These are phyloP conservation scores for Prionchulus punctatus DNA, from an alignment of 2,888 invertebrate species.

Conservation along the genomic window DNA sequence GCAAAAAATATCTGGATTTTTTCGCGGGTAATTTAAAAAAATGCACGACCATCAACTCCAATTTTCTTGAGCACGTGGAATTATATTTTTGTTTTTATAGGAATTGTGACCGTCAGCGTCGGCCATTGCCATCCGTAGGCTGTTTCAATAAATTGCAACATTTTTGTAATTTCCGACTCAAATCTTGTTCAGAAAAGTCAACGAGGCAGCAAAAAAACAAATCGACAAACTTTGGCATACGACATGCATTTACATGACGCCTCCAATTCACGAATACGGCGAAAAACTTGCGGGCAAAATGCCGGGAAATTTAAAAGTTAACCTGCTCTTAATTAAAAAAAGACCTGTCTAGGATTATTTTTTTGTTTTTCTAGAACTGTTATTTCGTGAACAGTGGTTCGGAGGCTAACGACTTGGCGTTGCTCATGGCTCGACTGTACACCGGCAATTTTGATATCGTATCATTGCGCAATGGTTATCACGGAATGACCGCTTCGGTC, in stretches of 20 bases:
- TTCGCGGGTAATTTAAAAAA: conserved; percentile 50
- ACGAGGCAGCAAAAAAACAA: conserved; percentile 59
- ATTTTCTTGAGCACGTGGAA: neutral
- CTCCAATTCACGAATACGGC: conserved; percentile 75
- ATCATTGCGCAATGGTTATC: conserved; percentile 68
- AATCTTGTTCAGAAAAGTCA: conserved; percentile 55
- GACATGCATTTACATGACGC: conserved; percentile 75
- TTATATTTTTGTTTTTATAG: neutral
- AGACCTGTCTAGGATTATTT: neutral
- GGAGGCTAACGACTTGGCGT: conserved; percentile 88
- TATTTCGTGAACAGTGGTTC: conserved; percentile 91
- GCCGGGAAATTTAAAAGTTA: conserved; percentile 66
- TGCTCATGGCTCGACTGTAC: conserved; percentile 64
- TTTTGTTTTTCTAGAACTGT: conserved; percentile 47
- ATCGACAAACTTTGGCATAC: conserved; percentile 70
- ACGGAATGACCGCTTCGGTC: conserved; percentile 69
- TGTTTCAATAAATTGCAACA: no score
- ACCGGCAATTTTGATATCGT: conserved; percentile 70
- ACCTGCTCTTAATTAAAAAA: neutral
- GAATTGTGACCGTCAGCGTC: conserved; percentile 90
- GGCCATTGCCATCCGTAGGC: conserved; percentile 94
- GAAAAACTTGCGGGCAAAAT: conserved; percentile 60
- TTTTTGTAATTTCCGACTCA: no score
- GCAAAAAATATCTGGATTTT: conserved; percentile 75
- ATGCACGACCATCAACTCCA: neutral